phyloP scores from a whole-genome alignment of 2,113 vertebrate species.

The Psilopogon haemacephalus region DNA sequence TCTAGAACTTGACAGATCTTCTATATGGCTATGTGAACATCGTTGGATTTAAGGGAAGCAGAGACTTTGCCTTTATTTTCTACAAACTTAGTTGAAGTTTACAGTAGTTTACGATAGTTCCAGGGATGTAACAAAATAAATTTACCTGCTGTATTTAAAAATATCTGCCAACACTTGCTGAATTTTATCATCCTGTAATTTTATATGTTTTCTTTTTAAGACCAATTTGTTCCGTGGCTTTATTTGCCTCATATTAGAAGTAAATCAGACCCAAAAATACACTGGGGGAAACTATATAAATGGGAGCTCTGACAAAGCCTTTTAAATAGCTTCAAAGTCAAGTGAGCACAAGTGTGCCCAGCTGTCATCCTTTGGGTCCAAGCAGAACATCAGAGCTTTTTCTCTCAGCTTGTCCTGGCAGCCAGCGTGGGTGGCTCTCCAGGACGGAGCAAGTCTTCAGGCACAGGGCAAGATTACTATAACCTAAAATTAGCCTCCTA shows the following conservation, averaged over 20 bases:
- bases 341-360: neutral
- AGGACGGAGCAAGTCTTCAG: neutral
- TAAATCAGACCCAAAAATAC: neutral
- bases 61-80: neutral
- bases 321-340: slow-evolving; percentile 10
- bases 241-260: neutral
- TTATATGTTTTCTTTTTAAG: neutral
- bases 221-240: neutral
- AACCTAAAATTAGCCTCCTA: neutral
- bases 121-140: neutral
- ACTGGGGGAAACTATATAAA: neutral
- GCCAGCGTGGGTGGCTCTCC: neutral
- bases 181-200: neutral
- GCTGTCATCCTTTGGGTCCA: neutral
- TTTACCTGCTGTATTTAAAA: neutral
- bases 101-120: neutral
- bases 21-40: neutral
- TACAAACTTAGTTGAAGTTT: neutral
- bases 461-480: neutral
- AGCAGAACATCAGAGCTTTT: neutral
- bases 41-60: neutral
- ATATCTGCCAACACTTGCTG: neutral
- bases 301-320: slow-evolving; percentile 4
- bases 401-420: neutral
- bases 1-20: neutral